Base-by-base conservation (phyloP, 2,888 invertebrate genomes). In the Drosophila ezoana region DNA sequence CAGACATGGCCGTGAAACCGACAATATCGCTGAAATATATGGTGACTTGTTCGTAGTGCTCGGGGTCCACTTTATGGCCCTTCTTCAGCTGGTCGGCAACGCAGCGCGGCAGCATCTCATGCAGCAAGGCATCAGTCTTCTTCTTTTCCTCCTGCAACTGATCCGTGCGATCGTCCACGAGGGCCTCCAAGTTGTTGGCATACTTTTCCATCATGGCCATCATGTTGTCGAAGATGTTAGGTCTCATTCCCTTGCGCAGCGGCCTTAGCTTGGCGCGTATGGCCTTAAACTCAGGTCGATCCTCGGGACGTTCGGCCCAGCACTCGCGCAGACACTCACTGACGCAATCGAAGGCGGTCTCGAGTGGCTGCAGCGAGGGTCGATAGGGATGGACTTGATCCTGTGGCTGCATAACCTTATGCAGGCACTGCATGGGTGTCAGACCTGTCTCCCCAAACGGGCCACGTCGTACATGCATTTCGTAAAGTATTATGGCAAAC, bases 181-280 rank as follows among this genome's bases (percentile, higher is more conserved):
- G 93, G 0, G 95, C 97, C 92, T 99, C 98, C 83, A 99, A 93
- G 92, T 98, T 98, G 89, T 97, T 98, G 11, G 98, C 98, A 90
- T 99, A 98, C 90, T 98, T 98, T 92, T 98, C 98, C 98, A 99
- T 98, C 95, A 98, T 98, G 0, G 97, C 96, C 94, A 98, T 97
- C 98, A 99, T 98, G 90, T 98, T 98, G 92, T 99, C 99, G 87
- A 98, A 97, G 85, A 99, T 98, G 92, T 98, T 98, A 16, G 97
- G 95, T 92, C 97, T 97, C 98, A 98, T 96, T 90, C 98, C 98
- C 91, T 97, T 96, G 58, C 97, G 93, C 62, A 98, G 93, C 0
- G 97, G 97, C 43, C 98, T 94, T 35, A 98, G 92, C 78, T 95
- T 95, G 16, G 96, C 94, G 33, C 97, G 94, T 61, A 98, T 95